Evolutionary conservation across 2,888 invertebrate genomes (phyloP).

Genomic region (Ophioninae sp.): DNA sequence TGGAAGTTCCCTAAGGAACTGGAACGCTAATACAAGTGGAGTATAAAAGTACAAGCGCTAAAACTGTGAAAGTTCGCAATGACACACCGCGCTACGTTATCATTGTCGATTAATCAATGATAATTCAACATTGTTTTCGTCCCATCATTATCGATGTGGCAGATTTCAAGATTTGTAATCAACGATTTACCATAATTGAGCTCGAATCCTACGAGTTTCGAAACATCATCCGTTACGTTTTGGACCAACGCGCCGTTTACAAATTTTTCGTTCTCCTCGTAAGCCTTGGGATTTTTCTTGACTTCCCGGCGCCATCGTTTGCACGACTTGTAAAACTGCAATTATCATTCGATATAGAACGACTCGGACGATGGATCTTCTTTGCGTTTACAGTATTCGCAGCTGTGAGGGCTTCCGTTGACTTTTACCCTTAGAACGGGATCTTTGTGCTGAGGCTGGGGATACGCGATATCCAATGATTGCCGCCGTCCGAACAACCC

Average conservation of each 20-base stretch:
- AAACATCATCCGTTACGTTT: slow-evolving; percentile 83
- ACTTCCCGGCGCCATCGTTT: slow-evolving; percentile 87
- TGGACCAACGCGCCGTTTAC: slow-evolving; percentile 83
- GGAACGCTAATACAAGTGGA: too few species aligned
- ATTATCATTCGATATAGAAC: neutral
- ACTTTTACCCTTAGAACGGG: slow-evolving; percentile 86
- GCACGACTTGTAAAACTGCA: slow-evolving; percentile 90
- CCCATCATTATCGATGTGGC: neutral
- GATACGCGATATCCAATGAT: slow-evolving; percentile 85
- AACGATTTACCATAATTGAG: slow-evolving; percentile 76
- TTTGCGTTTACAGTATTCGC: neutral
- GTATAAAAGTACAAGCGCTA: too few species aligned
- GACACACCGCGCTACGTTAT: neutral
- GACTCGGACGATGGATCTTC: neutral
- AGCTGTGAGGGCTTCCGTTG: neutral
- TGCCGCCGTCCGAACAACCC: slow-evolving; percentile 88
- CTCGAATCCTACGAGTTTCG: slow-evolving; percentile 84
- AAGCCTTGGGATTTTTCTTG: slow-evolving; percentile 85
- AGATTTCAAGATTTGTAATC: neutral
- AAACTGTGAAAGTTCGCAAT: too few species aligned
- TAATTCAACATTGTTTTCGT: neutral
- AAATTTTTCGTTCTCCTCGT: slow-evolving; percentile 83
- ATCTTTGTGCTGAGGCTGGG: slow-evolving; percentile 85
- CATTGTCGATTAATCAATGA: neutral
- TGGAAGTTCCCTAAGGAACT: too few species aligned